Base-by-base conservation (phyloP, 2,113 vertebrate genomes). In the Natator depressus region DNA sequence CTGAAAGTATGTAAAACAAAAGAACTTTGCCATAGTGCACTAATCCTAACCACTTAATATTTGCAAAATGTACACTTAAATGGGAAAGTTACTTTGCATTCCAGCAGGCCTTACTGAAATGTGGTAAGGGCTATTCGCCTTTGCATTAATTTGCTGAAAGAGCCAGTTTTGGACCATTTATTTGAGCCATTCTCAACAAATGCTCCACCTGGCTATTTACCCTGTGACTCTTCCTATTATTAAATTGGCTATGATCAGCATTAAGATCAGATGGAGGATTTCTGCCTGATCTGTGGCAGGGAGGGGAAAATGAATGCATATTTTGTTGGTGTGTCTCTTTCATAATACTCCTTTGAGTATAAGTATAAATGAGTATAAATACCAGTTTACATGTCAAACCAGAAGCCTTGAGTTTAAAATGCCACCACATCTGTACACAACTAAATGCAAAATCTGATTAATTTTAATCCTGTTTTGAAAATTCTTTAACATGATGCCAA, bases 1-100 rank as follows among this genome's bases (percentile, higher is more conserved):
- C 53, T 35, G 79, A 1, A 38, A 54, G n/a, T 25, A 0, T 1
- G 24, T 20, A 6, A 55, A 35, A 31, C 2, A 78, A 78, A 78
- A 78, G 42, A 20, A 24, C 57, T 82, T 75, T 87, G 13, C 5
- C 35, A 35, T 62, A 84, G 78, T 51, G 85, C 75, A 81, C 46
- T 35, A 0, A 27, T 53, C 82, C 79, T 84, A 81, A 47, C 49
- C 51, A 19, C 38, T 38, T 38, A 10, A 80, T 12, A 27, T 88
- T 87, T 55, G 1, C 5, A 88, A 87, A 83, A 54, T 53, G 10
- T 55, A 84, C 42, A 51, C 62, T 53, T 35, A 57, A 69, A 54
- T 25, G 4, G 1, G 2, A 49, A 35, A 65, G 5, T 13, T 29
- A 65, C 49, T 80, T 81, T 96, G 62, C 29, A 49, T 91, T 87